Percentiles rank a stretch among this genome's conserved stretches.
Conservation (phyloP, 2,113 vertebrate genomes). For the Ictidomys tridecemlineatus region DNA sequence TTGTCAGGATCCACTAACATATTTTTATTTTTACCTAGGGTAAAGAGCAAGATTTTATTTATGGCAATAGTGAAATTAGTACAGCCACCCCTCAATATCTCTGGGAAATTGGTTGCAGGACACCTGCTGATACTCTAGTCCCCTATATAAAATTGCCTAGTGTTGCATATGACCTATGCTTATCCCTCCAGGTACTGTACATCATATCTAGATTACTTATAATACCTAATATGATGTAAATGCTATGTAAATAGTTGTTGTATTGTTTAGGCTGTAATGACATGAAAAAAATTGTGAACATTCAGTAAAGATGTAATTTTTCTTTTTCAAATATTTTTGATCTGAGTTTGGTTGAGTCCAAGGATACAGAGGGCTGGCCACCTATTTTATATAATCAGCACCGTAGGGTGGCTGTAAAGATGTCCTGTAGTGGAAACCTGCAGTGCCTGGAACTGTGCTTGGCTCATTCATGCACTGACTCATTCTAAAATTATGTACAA, state of each 20-base stretch:
- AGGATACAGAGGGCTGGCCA: accelerated
- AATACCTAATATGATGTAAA: not conserved
- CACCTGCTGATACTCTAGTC: not conserved
- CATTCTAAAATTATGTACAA: not conserved
- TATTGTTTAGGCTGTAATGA: not conserved
- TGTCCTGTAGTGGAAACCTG: not conserved
- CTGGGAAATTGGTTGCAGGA: not conserved
- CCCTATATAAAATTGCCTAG: not conserved
- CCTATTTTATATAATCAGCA: not conserved
- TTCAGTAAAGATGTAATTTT: not conserved
- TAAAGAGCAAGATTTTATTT: constrained; percentile 23
- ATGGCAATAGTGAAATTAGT: not conserved
- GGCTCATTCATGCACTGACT: not conserved
- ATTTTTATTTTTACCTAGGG: constrained; percentile 44
- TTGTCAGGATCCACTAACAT: constrained; percentile 65
- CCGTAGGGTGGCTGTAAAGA: not conserved
- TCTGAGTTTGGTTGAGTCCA: not conserved
- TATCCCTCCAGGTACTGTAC: not conserved
- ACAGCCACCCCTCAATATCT: not conserved
- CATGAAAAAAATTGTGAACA: not conserved
- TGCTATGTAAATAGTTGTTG: not conserved
- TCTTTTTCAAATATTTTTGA: not conserved
- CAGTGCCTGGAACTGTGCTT: not conserved
- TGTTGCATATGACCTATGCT: not conserved
- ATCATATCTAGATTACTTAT: not conserved